phyloP scores from a whole-genome alignment of 2,113 vertebrate species.

The Apodemus speciosus region DNA sequence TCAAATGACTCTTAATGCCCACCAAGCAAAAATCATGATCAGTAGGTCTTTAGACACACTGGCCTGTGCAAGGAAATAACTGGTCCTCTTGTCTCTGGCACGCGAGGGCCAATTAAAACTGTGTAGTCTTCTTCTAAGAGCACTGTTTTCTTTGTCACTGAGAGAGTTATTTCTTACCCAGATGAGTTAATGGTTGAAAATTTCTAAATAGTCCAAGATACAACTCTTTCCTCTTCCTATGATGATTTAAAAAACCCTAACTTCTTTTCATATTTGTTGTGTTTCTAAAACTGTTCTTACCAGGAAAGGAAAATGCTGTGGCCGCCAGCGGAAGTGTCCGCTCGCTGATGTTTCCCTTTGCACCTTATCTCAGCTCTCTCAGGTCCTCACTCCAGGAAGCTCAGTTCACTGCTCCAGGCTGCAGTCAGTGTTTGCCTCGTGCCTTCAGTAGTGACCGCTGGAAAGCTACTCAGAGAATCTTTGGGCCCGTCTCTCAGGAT shows the following conservation, averaged over 20 bases:
- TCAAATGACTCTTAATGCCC: conserved; percentile 1
- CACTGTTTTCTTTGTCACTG: neutral
- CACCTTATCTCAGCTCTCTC: neutral
- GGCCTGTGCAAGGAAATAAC: neutral
- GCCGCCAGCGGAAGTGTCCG: neutral
- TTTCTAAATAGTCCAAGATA: neutral
- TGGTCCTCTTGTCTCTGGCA: neutral
- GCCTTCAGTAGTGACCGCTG: neutral
- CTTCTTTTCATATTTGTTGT: neutral
- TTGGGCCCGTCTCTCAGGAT: neutral
- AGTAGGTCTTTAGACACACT: neutral
- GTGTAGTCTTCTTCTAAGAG: neutral
- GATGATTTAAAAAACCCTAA: neutral
- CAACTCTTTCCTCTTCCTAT: neutral
- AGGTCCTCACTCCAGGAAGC: neutral
- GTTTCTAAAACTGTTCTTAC: neutral
- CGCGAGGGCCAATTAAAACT: too few relatives aligned
- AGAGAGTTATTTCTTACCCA: conserved; percentile 33
- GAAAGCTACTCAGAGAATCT: too few relatives aligned
- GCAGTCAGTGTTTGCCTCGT: neutral
- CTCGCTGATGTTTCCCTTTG: neutral
- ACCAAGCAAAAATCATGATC: neutral
- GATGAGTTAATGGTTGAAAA: neutral
- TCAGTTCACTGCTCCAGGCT: neutral
- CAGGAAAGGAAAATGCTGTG: neutral